A percentile compares a stretch with the other conserved stretches of the same genome.
Conservation (phyloP, 2,797 vertebrate genomes). For the Darevskia mixta region DNA sequence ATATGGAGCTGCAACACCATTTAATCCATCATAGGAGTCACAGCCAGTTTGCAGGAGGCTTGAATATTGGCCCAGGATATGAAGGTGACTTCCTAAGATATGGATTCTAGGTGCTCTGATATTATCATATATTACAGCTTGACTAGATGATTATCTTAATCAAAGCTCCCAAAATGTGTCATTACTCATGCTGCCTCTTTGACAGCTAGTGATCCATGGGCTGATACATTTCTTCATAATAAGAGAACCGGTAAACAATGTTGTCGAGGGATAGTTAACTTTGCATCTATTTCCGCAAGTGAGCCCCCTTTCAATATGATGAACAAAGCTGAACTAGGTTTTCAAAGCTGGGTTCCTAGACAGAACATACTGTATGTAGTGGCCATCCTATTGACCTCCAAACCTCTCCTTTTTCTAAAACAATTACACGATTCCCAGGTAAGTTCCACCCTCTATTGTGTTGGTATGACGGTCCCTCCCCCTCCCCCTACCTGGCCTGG, state of each 20-base stretch:
- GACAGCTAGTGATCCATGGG: slow-evolving; percentile 23
- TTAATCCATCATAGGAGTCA: background rate
- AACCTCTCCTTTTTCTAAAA: no score
- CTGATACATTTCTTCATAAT: slow-evolving; percentile 14
- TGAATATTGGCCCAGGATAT: background rate
- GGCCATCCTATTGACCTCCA: background rate
- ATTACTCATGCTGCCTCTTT: slow-evolving; percentile 25
- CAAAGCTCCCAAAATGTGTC: slow-evolving; percentile 13
- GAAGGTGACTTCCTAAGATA: slow-evolving; percentile 9
- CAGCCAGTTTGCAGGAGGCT: background rate
- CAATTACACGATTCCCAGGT: no score
- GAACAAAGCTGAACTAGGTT: background rate
- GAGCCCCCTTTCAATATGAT: background rate
- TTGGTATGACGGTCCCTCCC: no score
- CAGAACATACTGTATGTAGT: background rate
- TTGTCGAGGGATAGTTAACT: background rate
- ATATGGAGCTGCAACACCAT: background rate
- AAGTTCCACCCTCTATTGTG: no score
- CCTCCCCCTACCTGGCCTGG: no score
- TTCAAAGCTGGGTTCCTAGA: background rate
- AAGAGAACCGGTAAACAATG: slow-evolving; percentile 24
- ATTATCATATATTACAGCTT: slow-evolving; percentile 22
- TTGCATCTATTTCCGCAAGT: background rate
- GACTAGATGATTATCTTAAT: slow-evolving; percentile 35
- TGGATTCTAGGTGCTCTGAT: slow-evolving; percentile 1